Evolutionary conservation across 2,888 invertebrate species (phyloP), one percentile per base, ranked within the genome.

Genomic region (Andrena minutula): DNA sequence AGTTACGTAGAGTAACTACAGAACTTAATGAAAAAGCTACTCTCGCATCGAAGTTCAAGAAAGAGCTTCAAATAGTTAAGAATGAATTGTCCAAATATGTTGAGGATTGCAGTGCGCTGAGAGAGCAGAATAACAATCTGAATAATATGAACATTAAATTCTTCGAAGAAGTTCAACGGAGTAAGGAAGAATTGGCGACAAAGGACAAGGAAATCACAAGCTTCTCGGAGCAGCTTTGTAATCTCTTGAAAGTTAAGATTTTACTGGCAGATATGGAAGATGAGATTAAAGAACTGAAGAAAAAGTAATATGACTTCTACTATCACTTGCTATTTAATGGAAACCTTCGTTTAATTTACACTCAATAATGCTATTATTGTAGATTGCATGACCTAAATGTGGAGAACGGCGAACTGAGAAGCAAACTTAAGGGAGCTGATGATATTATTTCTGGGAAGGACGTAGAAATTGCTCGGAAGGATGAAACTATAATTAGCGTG

Each of bases 331-430:
- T 47, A 28, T 8, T n/a, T 41, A 74, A 56, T 20, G 28, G 41
- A 41, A 41, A 12, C 0, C 41, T 49, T 71, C 23, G 8, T 65
- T 66, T 64, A 6, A 10, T 73, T 69, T 28, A 53, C 26, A 35
- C 26, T 10, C 20, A 2, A 32, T 71, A 41, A 41, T 35, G 26
- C 64, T 51, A 30, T 82, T 26, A 35, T 72, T 66, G 3, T 74
- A 91, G 90, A 63, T 83, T 89, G 51, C 69, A 71, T 0, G 51
- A 75, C 0, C 73, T 88, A 75, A 87, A 86, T 72, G 69, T 26
- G 23, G 80, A 85, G 60, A 91, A 91, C 28, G 69, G 69, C 4
- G 75, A 84, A 26, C 66, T 90, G 3, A 71, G 65, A 12, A 68
- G 73, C 3, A 71, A 84, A 61, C 70, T 88, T 20, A n/a, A 28